Conservation (phyloP, 1,140 invertebrate species). For the Listronotus bonariensis region DNA sequence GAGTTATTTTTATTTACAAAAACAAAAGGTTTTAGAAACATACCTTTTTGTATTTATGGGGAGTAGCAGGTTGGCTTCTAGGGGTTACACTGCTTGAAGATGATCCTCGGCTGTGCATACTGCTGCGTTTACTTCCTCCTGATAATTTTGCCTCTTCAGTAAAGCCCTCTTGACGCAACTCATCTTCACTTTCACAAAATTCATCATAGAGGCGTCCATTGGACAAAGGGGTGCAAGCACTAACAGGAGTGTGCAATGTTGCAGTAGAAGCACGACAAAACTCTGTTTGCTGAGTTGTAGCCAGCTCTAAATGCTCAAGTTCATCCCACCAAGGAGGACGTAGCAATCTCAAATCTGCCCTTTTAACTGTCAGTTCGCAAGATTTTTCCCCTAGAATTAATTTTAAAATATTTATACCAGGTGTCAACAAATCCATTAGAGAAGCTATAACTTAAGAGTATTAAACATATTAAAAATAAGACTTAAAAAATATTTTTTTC, state of each 20-base stretch:
- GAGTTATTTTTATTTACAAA: neutral
- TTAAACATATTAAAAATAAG: too few species aligned
- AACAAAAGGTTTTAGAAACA: neutral
- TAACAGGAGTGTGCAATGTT: conserved; percentile 58
- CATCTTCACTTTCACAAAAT: conserved; percentile 86
- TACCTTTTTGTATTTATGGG: conserved; percentile 93
- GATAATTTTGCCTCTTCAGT: conserved; percentile 64
- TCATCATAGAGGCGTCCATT: conserved; percentile 78
- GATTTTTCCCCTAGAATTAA: conserved; percentile 46
- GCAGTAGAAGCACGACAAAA: conserved; percentile 59
- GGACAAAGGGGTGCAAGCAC: conserved; percentile 58
- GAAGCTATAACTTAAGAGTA: too few species aligned
- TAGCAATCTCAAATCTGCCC: conserved; percentile 87
- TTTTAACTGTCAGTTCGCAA: conserved; percentile 65
- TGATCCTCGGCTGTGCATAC: conserved; percentile 87
- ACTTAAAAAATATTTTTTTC: too few species aligned
- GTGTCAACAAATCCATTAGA: too few species aligned
- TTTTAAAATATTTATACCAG: too few species aligned
- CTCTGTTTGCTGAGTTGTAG: conserved; percentile 30
- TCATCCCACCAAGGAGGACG: conserved; percentile 96
- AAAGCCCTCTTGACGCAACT: conserved; percentile 83
- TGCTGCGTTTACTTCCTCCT: conserved; percentile 86
- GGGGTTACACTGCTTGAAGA: conserved; percentile 87
- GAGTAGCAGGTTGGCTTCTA: conserved; percentile 84
- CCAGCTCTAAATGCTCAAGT: conserved; percentile 71